phyloP scores from a whole-genome alignment of 2,113 vertebrate genomes.

The Cyprinodon brontotheroides region DNA sequence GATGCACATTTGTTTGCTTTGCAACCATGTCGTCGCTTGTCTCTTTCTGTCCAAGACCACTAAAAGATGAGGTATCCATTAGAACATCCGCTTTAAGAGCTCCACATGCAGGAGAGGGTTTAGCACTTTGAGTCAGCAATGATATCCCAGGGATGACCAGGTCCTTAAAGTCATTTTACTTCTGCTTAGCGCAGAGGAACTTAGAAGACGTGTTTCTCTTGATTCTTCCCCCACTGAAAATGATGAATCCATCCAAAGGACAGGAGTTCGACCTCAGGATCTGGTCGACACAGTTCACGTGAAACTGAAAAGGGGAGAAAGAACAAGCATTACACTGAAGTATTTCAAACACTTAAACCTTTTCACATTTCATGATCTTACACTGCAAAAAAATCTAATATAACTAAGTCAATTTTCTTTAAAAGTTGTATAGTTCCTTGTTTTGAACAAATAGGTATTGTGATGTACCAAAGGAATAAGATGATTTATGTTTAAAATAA shows the following conservation, averaged over 20 bases:
- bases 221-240: conserved; percentile 68
- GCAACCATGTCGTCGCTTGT: background rate
- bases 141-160: conserved; percentile 74
- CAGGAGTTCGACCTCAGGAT: conserved; percentile 71
- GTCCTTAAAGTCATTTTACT: conserved; percentile 50
- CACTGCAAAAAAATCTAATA: too few species aligned
- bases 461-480: too few species aligned
- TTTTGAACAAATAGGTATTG: too few species aligned
- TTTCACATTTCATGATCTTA: too few species aligned
- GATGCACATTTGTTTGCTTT: background rate
- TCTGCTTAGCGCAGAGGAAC: conserved; percentile 18
- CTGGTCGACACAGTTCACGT: conserved; percentile 75
- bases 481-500: too few species aligned
- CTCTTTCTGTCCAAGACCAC: background rate
- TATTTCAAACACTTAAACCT: background rate
- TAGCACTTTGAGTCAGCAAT: conserved; percentile 39
- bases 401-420: too few species aligned
- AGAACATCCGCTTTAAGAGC: conserved; percentile 20
- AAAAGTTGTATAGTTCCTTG: too few species aligned
- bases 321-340: background rate
- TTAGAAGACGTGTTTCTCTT: conserved; percentile 23
- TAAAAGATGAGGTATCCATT: background rate
- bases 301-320: conserved; percentile 71
- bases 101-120: conserved; percentile 3
- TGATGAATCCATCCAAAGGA: conserved; percentile 77